Evolutionary conservation across 53 echinoderm and acorn worm genomes (phyloP), one percentile per base, ranked within the genome.

Genomic region (Stichopus horrens): DNA sequence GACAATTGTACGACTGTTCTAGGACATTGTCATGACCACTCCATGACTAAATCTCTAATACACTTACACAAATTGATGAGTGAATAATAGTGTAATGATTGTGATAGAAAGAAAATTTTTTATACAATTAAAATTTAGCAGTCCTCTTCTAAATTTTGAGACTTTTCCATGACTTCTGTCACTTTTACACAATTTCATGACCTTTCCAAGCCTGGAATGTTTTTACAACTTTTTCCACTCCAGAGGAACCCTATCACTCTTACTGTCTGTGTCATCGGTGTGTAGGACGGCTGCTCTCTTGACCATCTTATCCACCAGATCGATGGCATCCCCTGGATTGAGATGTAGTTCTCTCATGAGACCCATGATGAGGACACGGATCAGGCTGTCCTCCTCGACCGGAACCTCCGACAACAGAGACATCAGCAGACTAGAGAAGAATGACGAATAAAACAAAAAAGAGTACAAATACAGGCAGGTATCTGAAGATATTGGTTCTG

Each of bases 341-440:
- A 98, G 76, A 57, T 91, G 91, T 8, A 96, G 91, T 76, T 94
- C 90, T 71, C 93, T 86, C 23, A 92, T 90, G 20, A 96, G 90
- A 4, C 99, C 99, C 90, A 98, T 98, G 87, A 98, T 89, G 8
- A 98, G 75, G 23, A 98, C 73, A 53, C 95, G 92, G 92, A 98
- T 95, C 53, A 98, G 73, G 37, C 94, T 95, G 89, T 98, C 95
- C 68, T 98, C 99, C 77, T 96, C 93, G 13, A 98, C 96, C 5
- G 99, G 99, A 8, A 96, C 94, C 88, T 96, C 96, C 7, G 95
- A 94, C 22, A 97, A 89, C 3, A 96, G 91, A 22, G 94, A 94
- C 90, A 96, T 86, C 86, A 96, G 73, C 21, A 96, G 83, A 7
- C 96, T 96, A 87, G 6, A 74, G 14, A 58, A 18, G 19, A 74